A percentile compares a stretch with the other conserved stretches of the same genome.
These are phyloP conservation scores for Gymnosoma rotundatum DNA, from an alignment of 2,888 invertebrate genomes.

Conservation along the genomic window DNA sequence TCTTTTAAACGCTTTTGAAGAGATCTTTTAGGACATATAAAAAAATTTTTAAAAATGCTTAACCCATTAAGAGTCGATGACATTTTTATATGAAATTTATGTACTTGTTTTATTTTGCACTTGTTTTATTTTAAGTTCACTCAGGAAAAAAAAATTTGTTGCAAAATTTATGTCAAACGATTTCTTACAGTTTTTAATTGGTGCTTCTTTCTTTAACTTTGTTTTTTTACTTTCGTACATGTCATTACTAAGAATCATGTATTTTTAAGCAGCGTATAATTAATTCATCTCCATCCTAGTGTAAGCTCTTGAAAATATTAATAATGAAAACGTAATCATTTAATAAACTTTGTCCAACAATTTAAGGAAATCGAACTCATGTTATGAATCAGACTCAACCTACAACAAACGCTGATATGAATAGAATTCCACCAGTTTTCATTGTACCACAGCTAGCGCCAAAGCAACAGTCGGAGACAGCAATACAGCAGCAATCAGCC, in stretches of 20 bases:
- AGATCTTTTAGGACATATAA: too few relatives aligned
- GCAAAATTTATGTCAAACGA: too few relatives aligned
- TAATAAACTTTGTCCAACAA: conserved; percentile 14
- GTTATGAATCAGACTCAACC: conserved; percentile 74
- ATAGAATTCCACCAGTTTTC: conserved; percentile 72
- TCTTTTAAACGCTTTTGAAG: too few relatives aligned
- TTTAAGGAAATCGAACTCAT: conserved; percentile 78
- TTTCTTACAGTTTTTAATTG: background rate
- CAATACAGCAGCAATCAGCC: conserved; percentile 44
- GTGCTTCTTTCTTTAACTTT: background rate
- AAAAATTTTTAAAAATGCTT: too few relatives aligned
- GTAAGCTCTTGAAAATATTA: conserved; percentile 33
- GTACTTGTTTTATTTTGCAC: too few relatives aligned
- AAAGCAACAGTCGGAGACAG: background rate
- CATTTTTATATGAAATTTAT: too few relatives aligned
- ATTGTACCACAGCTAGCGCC: conserved; percentile 71
- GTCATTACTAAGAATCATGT: background rate
- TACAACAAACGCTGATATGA: conserved; percentile 45
- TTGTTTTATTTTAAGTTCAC: too few relatives aligned
- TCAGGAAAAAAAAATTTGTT: too few relatives aligned
- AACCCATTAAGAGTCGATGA: too few relatives aligned
- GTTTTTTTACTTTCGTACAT: background rate
- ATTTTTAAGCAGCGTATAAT: conserved; percentile 2
- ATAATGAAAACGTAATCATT: background rate
- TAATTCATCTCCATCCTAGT: conserved; percentile 44